Conservation (phyloP, 2,888 invertebrate genomes). For the Lacanobia oleracea region DNA sequence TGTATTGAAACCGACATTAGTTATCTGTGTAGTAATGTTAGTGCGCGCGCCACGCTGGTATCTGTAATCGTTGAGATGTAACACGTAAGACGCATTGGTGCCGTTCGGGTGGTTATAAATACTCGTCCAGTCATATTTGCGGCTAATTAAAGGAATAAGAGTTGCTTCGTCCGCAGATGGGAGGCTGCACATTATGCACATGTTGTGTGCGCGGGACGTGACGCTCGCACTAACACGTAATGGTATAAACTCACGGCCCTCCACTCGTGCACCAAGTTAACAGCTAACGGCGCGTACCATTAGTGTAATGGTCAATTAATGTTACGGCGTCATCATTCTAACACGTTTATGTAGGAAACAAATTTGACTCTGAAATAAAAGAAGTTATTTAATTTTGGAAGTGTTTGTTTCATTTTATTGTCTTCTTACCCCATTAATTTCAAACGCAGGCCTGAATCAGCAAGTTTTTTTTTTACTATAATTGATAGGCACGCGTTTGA, state of each 20-base stretch:
- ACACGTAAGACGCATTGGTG: constrained; percentile 50
- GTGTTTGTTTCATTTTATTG: constrained; percentile 82
- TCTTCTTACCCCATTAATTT: not conserved
- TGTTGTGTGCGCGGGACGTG: constrained; percentile 60
- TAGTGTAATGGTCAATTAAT: constrained; percentile 88
- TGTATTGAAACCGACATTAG: constrained; percentile 81
- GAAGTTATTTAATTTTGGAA: constrained; percentile 91
- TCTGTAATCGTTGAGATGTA: constrained; percentile 36
- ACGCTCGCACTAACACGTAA: constrained; percentile 69
- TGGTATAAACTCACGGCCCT: constrained; percentile 75
- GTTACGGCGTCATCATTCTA: constrained; percentile 88
- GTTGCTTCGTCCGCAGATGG: constrained; percentile 63
- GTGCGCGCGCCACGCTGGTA: constrained; percentile 63
- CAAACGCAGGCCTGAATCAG: not conserved
- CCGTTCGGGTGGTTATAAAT: constrained; percentile 78
- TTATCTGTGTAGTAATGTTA: constrained; percentile 72
- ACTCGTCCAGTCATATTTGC: constrained; percentile 74
- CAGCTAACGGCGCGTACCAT: constrained; percentile 85
- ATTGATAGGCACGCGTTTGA: no score
- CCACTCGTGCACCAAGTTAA: constrained; percentile 85
- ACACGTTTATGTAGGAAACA: constrained; percentile 90
- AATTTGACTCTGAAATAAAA: constrained; percentile 91
- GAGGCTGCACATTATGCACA: constrained; percentile 54
- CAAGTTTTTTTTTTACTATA: no score
- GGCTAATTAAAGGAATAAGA: constrained; percentile 72